A percentile compares a stretch with the other conserved stretches of the same genome.
Evolutionary conservation across 92 coral and sea anemone species (phyloP).

Genomic region (Porites evermanni): DNA sequence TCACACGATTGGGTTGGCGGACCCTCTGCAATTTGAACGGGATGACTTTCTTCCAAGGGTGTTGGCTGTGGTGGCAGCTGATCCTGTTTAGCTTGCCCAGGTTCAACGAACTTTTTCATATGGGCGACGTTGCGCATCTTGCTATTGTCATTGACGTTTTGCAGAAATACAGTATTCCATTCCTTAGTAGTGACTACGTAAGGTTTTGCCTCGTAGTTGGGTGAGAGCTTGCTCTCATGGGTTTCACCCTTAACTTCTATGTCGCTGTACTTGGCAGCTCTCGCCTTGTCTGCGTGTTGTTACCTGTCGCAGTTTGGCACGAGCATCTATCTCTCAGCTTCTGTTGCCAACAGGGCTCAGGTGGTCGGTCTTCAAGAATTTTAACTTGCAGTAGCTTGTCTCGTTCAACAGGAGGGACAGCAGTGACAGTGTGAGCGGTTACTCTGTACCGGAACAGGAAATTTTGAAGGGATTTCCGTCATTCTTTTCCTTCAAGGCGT

Average conservation of each 20-base stretch:
- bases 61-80: neutral
- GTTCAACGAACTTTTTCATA: conserved; percentile 55
- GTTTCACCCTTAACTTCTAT: conserved; percentile 65
- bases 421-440: conserved; percentile 73
- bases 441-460: conserved; percentile 61
- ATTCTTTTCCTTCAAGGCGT: conserved; percentile 48
- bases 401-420: conserved; percentile 58
- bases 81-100: neutral
- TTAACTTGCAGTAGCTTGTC: conserved; percentile 55
- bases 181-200: conserved; percentile 52
- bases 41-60: neutral
- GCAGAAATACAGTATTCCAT: conserved; percentile 55
- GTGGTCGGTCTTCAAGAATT: conserved; percentile 40
- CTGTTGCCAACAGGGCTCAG: conserved; percentile 50
- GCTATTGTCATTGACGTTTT: conserved; percentile 45
- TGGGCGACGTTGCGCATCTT: conserved; percentile 67
- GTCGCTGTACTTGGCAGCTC: conserved; percentile 58
- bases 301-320: conserved; percentile 56
- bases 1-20: neutral
- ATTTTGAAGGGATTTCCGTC: conserved; percentile 58
- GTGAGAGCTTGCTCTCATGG: conserved; percentile 52
- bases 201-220: conserved; percentile 56
- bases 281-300: conserved; percentile 56
- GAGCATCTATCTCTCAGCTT: conserved; percentile 59
- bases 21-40: too few species aligned